A percentile compares a stretch with the other conserved stretches of the same genome.
phyloP scores from a whole-genome alignment of 2,113 vertebrate species.

The Gnathonemus echidnorhynchus region DNA sequence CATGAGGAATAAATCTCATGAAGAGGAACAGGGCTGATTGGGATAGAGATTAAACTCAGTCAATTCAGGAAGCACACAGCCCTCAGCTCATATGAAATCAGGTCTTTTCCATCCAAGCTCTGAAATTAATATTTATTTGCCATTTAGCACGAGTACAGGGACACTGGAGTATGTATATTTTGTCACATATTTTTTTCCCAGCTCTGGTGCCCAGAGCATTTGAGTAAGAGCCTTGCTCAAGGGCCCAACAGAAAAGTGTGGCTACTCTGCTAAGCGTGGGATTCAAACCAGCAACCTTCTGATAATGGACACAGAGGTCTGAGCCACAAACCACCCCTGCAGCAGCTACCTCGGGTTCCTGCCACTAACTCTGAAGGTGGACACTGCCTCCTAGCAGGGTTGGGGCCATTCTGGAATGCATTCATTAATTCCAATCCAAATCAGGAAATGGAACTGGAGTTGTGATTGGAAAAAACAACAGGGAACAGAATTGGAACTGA shows the following conservation, averaged over 20 bases:
- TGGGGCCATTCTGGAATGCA: too few species aligned
- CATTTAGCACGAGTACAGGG: too few species aligned
- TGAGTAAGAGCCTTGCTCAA: neutral
- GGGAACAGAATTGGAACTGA: too few species aligned
- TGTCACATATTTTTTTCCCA: neutral
- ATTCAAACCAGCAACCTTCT: neutral
- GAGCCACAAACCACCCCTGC: neutral
- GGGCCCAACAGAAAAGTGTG: neutral
- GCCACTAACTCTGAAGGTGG: neutral
- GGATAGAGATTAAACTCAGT: neutral
- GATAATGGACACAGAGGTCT: neutral
- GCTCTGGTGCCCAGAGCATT: neutral
- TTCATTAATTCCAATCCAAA: too few species aligned
- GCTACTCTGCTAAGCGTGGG: neutral
- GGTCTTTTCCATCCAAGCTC: neutral
- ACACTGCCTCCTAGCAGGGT: neutral
- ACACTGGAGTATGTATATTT: too few species aligned
- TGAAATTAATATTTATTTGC: neutral
- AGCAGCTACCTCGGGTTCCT: neutral
- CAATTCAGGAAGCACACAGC: neutral
- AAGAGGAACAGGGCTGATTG: neutral
- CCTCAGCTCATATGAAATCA: neutral
- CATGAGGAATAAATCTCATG: neutral
- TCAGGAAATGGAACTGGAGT: too few species aligned
- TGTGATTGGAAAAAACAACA: too few species aligned